These are phyloP conservation scores for Sarcophaga rosellei DNA, from an alignment of 2,888 invertebrate genomes.

Conservation along the genomic window DNA sequence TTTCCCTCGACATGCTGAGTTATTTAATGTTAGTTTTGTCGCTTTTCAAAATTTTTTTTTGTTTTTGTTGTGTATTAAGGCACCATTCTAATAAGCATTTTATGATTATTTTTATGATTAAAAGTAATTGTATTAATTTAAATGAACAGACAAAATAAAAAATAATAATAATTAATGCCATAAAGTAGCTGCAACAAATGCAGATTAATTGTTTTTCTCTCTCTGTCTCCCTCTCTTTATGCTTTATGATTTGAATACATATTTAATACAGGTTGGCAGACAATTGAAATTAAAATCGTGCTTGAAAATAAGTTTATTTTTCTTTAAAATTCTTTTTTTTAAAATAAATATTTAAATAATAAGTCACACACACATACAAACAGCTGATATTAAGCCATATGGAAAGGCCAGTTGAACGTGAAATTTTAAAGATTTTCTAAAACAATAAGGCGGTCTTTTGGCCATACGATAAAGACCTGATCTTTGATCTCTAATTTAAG, in stretches of 20 bases:
- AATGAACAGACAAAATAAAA: not conserved
- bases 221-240: no score
- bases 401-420: conserved; percentile 1
- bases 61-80: conserved; percentile 24
- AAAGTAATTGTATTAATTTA: conserved; percentile 33
- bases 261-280: conserved; percentile 28
- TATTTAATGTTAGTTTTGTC: conserved; percentile 48
- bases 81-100: conserved; percentile 3
- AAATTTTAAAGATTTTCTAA: conserved; percentile 11
- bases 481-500: conserved; percentile 47
- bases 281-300: conserved; percentile 66
- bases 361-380: not conserved
- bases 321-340: not conserved
- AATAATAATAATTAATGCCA: conserved; percentile 55
- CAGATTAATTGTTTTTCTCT: conserved; percentile 53
- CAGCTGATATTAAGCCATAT: not conserved
- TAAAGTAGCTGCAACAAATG: conserved; percentile 17
- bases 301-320: conserved; percentile 7
- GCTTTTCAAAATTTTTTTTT: conserved; percentile 24
- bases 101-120: conserved; percentile 43
- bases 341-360: not conserved
- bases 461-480: conserved; percentile 42
- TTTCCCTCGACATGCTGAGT: conserved; percentile 7
- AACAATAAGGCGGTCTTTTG: conserved; percentile 30
- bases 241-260: not conserved